Conservation (phyloP, 2,113 vertebrate genomes). For the Sakesphorus luctuosus region DNA sequence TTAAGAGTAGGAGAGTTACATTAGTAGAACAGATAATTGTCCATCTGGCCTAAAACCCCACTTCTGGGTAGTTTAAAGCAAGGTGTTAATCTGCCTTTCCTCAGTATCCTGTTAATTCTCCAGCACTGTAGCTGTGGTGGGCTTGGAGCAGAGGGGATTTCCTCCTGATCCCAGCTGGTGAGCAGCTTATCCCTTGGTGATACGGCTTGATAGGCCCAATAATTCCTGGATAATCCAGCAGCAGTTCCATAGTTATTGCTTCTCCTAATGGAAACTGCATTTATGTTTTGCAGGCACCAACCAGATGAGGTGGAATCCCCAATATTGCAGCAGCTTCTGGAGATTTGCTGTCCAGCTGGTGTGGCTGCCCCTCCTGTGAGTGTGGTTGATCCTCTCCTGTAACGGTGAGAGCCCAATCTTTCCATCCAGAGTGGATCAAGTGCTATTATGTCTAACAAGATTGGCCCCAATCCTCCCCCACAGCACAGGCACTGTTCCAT, state of each 20-base stretch:
- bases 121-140: background rate
- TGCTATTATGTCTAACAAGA: slow-evolving; percentile 42
- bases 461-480: slow-evolving; percentile 29
- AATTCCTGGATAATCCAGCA: background rate
- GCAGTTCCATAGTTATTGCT: background rate
- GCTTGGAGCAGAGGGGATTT: background rate
- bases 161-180: background rate
- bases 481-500: background rate
- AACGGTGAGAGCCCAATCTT: background rate
- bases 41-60: background rate
- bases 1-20: background rate
- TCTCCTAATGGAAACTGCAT: background rate
- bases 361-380: background rate
- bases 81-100: background rate
- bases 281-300: background rate
- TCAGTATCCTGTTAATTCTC: background rate
- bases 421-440: background rate
- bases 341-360: background rate
- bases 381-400: background rate
- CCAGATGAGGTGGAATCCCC: background rate
- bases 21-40: background rate
- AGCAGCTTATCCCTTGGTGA: background rate
- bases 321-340: background rate
- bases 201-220: background rate
- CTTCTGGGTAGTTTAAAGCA: background rate